Conservation (phyloP, 1,140 invertebrate species). For the Macrosteles quadrilineatus region DNA sequence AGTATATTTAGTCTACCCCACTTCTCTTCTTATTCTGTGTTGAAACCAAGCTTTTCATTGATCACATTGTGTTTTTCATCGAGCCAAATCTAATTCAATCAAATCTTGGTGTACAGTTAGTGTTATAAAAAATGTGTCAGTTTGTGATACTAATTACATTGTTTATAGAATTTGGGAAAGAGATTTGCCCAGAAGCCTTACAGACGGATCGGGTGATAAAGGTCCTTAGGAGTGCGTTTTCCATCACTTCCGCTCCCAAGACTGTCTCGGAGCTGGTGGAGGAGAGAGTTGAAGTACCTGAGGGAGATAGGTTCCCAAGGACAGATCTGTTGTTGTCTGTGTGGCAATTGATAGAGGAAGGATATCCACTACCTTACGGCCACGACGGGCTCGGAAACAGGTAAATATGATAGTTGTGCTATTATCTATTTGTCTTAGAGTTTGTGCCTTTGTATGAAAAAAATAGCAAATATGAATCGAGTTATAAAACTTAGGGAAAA, state of each 20-base stretch:
- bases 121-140: too few species aligned
- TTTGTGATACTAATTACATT: too few species aligned
- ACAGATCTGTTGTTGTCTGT: conserved; percentile 78
- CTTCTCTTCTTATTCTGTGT: too few species aligned
- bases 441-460: too few species aligned
- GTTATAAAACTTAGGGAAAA: too few species aligned
- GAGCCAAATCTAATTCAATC: too few species aligned
- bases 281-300: conserved; percentile 46
- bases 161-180: conserved; percentile 21
- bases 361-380: conserved; percentile 75
- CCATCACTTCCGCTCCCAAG: not conserved
- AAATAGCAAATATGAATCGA: too few species aligned
- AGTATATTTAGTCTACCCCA: too few species aligned
- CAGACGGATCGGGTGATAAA: conserved; percentile 20
- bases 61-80: too few species aligned
- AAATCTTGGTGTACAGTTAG: too few species aligned
- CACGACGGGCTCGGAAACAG: conserved; percentile 60
- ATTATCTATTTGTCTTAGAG: too few species aligned
- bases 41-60: too few species aligned
- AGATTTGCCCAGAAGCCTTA: conserved; percentile 13
- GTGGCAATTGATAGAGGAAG: conserved; percentile 83
- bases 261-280: conserved; percentile 1
- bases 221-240: conserved; percentile 10
- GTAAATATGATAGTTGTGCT: conserved; percentile 37
- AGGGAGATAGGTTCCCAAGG: conserved; percentile 71